Conservation (phyloP, 2,113 vertebrate genomes). For the Vulpes ferrilata region DNA sequence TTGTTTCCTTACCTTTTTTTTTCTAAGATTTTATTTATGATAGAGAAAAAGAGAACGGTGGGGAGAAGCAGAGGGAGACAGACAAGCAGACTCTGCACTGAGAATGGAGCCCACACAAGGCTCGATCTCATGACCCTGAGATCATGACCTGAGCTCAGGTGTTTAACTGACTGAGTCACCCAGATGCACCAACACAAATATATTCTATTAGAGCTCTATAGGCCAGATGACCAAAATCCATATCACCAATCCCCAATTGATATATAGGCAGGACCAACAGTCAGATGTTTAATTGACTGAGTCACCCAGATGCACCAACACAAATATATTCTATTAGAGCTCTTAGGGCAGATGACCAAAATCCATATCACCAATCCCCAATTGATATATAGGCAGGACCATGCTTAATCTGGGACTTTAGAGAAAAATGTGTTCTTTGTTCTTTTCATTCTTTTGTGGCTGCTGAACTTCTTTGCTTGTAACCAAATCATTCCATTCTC, state of each 20-base stretch:
- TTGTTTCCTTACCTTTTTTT: background rate
- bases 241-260: background rate
- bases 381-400: fast-evolving
- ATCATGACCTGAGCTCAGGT: background rate
- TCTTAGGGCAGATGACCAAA: background rate
- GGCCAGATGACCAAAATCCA: background rate
- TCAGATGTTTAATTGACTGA: background rate
- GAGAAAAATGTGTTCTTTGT: background rate
- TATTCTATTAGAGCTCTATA: background rate
- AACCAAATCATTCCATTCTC: background rate
- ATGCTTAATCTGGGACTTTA: background rate
- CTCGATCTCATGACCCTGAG: background rate
- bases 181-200: background rate
- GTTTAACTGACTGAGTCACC: background rate
- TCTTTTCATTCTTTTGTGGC: background rate
- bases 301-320: background rate
- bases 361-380: background rate
- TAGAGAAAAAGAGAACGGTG: background rate
- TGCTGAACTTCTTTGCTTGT: background rate
- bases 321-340: background rate
- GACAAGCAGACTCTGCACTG: background rate
- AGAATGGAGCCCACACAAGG: background rate
- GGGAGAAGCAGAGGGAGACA: background rate
- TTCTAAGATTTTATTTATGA: background rate
- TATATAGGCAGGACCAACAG: background rate